Percentiles rank a stretch among this genome's conserved stretches.
These are phyloP conservation scores for Odobenus rosmarus DNA, from an alignment of 2,113 vertebrate species.

Conservation along the genomic window DNA sequence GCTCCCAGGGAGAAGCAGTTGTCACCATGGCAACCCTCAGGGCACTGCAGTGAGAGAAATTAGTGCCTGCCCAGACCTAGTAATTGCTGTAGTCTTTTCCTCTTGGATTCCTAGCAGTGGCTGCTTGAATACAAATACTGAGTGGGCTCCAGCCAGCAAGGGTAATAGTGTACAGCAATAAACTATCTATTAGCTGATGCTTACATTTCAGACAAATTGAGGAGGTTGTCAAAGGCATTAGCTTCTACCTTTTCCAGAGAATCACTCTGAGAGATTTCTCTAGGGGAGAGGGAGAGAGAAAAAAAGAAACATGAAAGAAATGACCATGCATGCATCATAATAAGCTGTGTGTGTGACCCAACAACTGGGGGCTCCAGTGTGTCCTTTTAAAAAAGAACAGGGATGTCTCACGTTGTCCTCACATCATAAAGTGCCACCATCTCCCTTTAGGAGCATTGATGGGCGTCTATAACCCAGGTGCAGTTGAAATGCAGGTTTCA, in stretches of 20 bases:
- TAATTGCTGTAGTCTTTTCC: constrained; percentile 71
- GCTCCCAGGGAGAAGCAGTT: constrained; percentile 73
- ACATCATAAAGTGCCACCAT: not conserved
- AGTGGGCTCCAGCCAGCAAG: constrained; percentile 61
- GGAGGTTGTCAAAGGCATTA: constrained; percentile 91
- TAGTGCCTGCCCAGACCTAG: constrained; percentile 74
- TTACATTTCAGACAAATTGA: constrained; percentile 94
- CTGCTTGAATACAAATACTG: constrained; percentile 72
- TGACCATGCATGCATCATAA: not conserved
- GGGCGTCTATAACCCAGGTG: not conserved
- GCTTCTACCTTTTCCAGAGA: constrained; percentile 89
- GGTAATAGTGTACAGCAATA: constrained; percentile 43
- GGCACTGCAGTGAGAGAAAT: constrained; percentile 72
- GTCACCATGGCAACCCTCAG: constrained; percentile 74
- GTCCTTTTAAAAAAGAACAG: not conserved
- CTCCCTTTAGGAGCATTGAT: not conserved
- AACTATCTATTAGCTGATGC: constrained; percentile 78
- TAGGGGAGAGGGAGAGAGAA: constrained; percentile 78
- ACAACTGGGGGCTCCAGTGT: not conserved
- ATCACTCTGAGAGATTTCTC: constrained; percentile 93
- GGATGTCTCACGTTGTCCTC: not conserved
- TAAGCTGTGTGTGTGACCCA: not conserved
- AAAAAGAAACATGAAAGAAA: constrained; percentile 57
- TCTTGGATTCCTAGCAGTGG: constrained; percentile 62
- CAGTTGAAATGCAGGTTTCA: constrained; percentile 41